Evolutionary conservation across 2,113 vertebrate species (phyloP).

Genomic region (Hypomesus transpacificus): DNA sequence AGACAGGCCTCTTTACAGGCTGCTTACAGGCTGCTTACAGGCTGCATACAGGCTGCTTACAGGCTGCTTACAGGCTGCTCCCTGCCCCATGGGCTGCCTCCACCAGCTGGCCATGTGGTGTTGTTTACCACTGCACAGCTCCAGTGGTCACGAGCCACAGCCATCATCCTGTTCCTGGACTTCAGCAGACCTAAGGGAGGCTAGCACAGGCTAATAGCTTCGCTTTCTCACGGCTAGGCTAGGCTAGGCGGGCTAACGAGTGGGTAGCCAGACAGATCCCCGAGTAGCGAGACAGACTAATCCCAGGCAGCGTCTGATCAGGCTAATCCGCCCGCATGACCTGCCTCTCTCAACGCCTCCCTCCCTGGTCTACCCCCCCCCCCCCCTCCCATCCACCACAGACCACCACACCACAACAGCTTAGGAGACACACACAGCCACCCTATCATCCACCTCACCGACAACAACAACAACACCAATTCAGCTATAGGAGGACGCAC

Average conservation of each 20-base stretch:
- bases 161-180: neutral
- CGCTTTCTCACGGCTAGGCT: neutral
- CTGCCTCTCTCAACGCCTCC: slow-evolving; percentile 11
- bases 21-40: no score
- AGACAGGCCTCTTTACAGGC: no score
- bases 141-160: neutral
- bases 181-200: neutral
- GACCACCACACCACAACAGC: neutral
- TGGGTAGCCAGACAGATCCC: slow-evolving; percentile 29
- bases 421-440: neutral
- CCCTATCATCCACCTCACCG: neutral
- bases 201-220: neutral
- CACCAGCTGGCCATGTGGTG: neutral
- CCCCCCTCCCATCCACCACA: neutral
- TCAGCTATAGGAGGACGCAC: neutral
- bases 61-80: no score
- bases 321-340: slow-evolving; percentile 60
- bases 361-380: slow-evolving; percentile 32
- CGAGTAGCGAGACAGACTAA: slow-evolving; percentile 47
- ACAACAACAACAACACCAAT: neutral
- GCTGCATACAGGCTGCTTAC: no score
- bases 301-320: slow-evolving; percentile 63
- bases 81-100: neutral
- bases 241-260: neutral
- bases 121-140: neutral